Evolutionary conservation across 2,888 invertebrate species (phyloP).

Genomic region (Synanthedon myopaeformis): DNA sequence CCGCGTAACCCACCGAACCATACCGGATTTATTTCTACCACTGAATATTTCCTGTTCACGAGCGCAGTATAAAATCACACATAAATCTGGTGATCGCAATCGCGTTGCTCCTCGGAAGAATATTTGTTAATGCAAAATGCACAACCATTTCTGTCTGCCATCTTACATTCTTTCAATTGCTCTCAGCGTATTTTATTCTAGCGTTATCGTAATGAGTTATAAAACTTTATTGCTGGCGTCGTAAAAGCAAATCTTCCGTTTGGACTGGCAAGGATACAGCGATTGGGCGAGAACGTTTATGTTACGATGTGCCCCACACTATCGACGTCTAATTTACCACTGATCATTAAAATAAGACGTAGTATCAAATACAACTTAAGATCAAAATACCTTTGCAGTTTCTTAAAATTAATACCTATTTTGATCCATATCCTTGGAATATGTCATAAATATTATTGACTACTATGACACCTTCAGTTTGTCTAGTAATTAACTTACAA

Average conservation of each 20-base stretch:
- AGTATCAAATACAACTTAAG: not conserved
- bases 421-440: too few relatives aligned
- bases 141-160: constrained; percentile 14
- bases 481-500: too few relatives aligned
- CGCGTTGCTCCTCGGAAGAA: constrained; percentile 25
- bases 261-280: constrained; percentile 23
- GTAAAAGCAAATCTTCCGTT: constrained; percentile 43
- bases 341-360: not conserved
- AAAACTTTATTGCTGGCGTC: constrained; percentile 47
- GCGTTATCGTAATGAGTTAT: constrained; percentile 53
- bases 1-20: constrained; percentile 31
- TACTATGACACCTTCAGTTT: too few relatives aligned
- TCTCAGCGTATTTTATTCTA: constrained; percentile 43
- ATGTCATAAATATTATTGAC: too few relatives aligned
- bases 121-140: constrained; percentile 27
- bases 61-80: constrained; percentile 21
- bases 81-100: constrained; percentile 39
- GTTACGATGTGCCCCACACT: constrained; percentile 16
- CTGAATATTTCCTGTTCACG: constrained; percentile 28
- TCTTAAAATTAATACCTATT: too few relatives aligned
- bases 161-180: constrained; percentile 40
- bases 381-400: too few relatives aligned
- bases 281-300: constrained; percentile 24
- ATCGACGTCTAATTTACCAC: not conserved
- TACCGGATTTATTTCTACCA: constrained; percentile 41